Conservation (phyloP, 2,113 vertebrate genomes). For the Actenoides lindsayi region DNA sequence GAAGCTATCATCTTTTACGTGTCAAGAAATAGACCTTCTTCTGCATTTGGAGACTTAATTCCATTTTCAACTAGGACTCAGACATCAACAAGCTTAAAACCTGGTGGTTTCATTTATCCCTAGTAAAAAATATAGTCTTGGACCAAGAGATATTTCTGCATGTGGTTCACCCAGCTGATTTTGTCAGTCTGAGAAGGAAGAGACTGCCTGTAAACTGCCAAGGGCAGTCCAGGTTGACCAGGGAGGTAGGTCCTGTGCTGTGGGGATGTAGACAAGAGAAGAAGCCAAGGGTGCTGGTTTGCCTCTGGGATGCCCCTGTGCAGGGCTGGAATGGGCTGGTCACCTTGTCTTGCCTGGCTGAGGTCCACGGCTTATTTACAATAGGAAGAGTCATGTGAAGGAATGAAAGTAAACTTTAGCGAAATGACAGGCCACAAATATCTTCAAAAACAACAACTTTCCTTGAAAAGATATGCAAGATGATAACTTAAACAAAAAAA, state of each 20-base stretch:
- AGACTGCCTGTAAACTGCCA: neutral
- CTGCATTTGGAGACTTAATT: neutral
- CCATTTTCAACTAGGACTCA: neutral
- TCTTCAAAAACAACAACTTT: neutral
- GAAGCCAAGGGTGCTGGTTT: accelerated
- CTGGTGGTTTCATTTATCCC: neutral
- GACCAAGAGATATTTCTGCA: neutral
- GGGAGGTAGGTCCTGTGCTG: neutral
- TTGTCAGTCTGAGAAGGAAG: neutral
- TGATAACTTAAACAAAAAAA: neutral
- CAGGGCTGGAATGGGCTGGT: neutral
- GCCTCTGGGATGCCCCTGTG: neutral
- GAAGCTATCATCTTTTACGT: neutral
- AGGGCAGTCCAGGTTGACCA: neutral
- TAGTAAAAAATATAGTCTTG: neutral
- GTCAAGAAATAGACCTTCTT: neutral
- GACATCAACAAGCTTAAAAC: neutral
- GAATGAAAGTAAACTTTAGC: neutral
- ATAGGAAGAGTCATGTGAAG: neutral
- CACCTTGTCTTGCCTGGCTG: neutral
- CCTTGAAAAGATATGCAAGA: neutral
- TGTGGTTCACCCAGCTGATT: neutral
- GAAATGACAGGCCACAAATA: neutral
- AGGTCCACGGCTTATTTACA: neutral
- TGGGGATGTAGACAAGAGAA: neutral